A percentile compares a stretch with the other conserved stretches of the same genome.
These are phyloP conservation scores for Corythornis leucogaster DNA, from an alignment of 2,797 vertebrate genomes.

Conservation along the genomic window DNA sequence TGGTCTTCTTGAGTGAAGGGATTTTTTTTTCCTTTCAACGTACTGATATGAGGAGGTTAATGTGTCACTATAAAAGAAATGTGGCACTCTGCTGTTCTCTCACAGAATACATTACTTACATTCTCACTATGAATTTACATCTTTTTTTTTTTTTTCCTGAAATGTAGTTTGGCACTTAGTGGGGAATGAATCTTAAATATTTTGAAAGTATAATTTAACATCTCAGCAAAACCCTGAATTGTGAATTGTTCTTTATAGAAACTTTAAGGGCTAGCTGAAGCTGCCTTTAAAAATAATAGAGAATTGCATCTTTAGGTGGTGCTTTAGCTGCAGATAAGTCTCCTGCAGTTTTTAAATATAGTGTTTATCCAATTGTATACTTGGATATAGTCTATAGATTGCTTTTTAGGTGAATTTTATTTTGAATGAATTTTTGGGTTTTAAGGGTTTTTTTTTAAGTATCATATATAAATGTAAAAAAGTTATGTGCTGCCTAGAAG, in stretches of 20 bases:
- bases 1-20: conserved; percentile 23
- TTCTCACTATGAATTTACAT: conserved; percentile 58
- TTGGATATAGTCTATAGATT: background rate
- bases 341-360: background rate
- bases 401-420: background rate
- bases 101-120: conserved; percentile 62
- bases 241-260: conserved; percentile 12
- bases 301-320: conserved; percentile 5
- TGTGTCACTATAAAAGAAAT: conserved; percentile 62
- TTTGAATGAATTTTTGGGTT: background rate
- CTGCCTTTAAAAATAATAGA: background rate
- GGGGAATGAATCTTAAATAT: conserved; percentile 69
- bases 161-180: conserved; percentile 55
- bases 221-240: conserved; percentile 21
- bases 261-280: conserved; percentile 1
- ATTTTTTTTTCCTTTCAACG: conserved; percentile 32
- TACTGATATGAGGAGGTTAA: conserved; percentile 51
- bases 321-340: background rate
- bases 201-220: conserved; percentile 67
- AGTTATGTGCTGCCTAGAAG: background rate
- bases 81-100: conserved; percentile 48
- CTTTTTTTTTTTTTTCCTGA: conserved; percentile 38
- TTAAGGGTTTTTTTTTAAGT: background rate
- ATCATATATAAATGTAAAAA: background rate
- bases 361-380: background rate